Base-by-base conservation (phyloP, 2,888 invertebrate genomes). In the Fabriciana adippe region DNA sequence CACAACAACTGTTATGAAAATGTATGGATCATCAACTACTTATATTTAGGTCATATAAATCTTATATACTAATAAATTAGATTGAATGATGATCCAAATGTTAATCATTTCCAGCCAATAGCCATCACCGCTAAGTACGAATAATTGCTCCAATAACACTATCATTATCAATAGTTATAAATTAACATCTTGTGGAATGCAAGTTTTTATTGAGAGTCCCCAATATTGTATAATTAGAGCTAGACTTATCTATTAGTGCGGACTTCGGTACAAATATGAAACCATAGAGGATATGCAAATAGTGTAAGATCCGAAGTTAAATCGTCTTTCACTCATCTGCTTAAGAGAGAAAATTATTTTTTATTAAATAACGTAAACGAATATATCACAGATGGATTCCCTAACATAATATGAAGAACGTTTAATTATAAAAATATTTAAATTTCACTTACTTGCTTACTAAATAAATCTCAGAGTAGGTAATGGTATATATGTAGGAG, bases 111-210 rank as follows among this genome's bases (percentile, higher is more conserved):
- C 11, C 35, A 67, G 51, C 70, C 84, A 85, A 86, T 88, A 82
- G 79, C 78, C 85, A 85, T 83, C 87, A 72, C 75, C 79, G 74
- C 83, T 88, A 89, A 89, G 86, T 90, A 90, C 88, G 82, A 89
- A 85, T 89, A 89, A 89, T 90, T 90, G 88, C 86, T 89, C 86
- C 84, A 74, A 81, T 84, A 84, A 77, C 72, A 76, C 76, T 80
- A 78, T 82, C 77, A 75, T 78, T 79, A 81, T 82, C 79, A 84
- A 75, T 79, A 78, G 75, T 69, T 70, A 69, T 75, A 73, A 74
- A 73, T 69, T 74, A 75, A 72, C 71, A 75, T 75, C 75, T 74
- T 75, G 72, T 85, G 83, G 84, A 85, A 85, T 85, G 85, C 84
- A 81, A 77, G 79, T 61, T 18, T 45, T n/a, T 15, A 35, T 66